These are phyloP conservation scores for Brachionus koreanus DNA, from an alignment of 1,140 invertebrate genomes.

Conservation along the genomic window DNA sequence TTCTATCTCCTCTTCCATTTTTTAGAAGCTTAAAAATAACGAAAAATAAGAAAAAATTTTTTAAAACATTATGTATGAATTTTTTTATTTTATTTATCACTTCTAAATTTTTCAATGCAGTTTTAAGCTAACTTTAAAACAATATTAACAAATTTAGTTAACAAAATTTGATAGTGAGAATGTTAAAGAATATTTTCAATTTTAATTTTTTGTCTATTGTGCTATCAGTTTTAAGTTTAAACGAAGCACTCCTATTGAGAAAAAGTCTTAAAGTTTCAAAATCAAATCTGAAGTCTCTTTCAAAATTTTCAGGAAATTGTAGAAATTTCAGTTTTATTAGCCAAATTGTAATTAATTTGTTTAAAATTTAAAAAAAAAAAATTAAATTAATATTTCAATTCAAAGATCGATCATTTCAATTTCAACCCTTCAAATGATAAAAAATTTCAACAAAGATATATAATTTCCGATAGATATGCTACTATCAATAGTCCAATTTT, in stretches of 20 bases:
- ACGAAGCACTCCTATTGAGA: not conserved
- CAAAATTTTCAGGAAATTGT: not conserved
- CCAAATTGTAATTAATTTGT: not conserved
- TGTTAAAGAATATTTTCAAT: not conserved
- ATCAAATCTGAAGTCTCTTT: not conserved
- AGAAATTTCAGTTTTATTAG: not conserved
- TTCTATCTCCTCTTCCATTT: constrained; percentile 41
- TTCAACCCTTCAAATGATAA: constrained; percentile 64
- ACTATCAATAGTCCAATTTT: constrained; percentile 72
- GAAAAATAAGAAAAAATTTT: not conserved
- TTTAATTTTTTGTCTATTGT: not conserved
- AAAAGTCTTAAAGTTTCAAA: not conserved
- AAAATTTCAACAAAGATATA: constrained; percentile 72
- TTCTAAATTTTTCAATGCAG: not conserved
- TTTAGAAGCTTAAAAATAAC: not conserved
- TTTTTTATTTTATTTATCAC: too few relatives aligned
- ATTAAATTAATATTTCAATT: not conserved
- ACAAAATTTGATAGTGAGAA: not conserved
- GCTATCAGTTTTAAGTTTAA: not conserved
- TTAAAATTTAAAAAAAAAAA: too few relatives aligned
- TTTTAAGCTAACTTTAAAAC: constrained; percentile 19
- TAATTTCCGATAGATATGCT: constrained; percentile 67
- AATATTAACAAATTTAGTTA: not conserved
- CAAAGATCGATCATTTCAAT: constrained; percentile 69
- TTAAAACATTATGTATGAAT: not conserved